Evolutionary conservation across 2,113 vertebrate species (phyloP), one percentile per base, ranked within the genome.

Genomic region (Protomyctophum bolini): DNA sequence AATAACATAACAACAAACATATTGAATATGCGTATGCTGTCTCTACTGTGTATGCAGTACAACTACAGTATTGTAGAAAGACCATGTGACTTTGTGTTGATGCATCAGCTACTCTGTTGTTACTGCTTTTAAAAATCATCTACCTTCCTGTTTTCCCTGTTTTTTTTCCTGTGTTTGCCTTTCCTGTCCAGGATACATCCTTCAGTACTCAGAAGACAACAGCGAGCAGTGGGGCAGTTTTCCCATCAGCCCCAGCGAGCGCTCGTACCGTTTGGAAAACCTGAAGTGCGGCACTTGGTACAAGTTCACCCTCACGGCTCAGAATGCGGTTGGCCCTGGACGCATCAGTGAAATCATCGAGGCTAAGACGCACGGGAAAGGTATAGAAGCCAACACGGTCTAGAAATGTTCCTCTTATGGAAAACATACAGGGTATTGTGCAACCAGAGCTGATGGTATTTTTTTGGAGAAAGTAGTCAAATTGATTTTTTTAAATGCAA

Each of bases 271-370:
- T 51, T 78, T 99, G 76, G 97, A 99, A 77, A 98, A 95, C 6
- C 77, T 99, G 28, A 99, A 99, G 57, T 99, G 98, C 10, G 98
- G 98, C 14, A 99, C 98, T 0, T 99, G 98, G 98, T 99, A 99
- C 82, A 99, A 99, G 86, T 99, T 99, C 85, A 99, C 98, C 0
- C 87, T 99, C 61, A 99, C 98, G 0, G 98, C 98, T n/a, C 97
- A 98, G 86, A 99, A 99, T 0, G 98, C 96, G 48, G 98, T 99
- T 58, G 98, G 98, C 0, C 97, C 98, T 0, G 98, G 98, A 0
- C 97, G 96, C 76, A 99, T 99, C 91, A 99, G 98, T 46, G 98
- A 99, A 83, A 99, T 99, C 87, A 99, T 99, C 58, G 98, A 99
- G 85, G 98, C 98, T 0, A 99, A 99, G 90, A 99, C 98, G 0